Conservation (phyloP, 2,888 invertebrate genomes). For the Epirrhoe alternata region DNA sequence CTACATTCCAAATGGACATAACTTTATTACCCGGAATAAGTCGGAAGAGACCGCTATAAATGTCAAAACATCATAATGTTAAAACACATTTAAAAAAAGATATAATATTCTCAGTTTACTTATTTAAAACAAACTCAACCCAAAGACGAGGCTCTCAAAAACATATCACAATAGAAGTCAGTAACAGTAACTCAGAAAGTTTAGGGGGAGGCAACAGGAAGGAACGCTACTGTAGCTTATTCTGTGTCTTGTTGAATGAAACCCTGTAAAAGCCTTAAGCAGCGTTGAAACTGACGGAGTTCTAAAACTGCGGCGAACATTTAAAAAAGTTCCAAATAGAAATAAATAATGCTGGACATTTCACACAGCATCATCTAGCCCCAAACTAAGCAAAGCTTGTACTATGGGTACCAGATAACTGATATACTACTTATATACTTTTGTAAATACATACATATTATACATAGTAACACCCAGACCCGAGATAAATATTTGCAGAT, state of each 20-base stretch:
- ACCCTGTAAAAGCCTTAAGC: background rate
- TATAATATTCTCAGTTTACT: conserved; percentile 1
- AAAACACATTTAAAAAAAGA: background rate
- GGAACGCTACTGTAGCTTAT: conserved; percentile 5
- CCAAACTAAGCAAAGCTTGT: too few relatives aligned
- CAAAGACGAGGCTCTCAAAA: conserved; percentile 10
- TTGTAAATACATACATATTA: too few relatives aligned
- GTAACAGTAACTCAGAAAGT: conserved; percentile 22
- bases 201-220: conserved; percentile 21
- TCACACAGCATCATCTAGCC: too few relatives aligned
- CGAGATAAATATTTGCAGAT: too few relatives aligned
- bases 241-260: background rate
- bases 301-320: background rate
- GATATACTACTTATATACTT: too few relatives aligned
- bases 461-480: too few relatives aligned
- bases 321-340: too few relatives aligned
- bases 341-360: too few relatives aligned
- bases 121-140: conserved; percentile 8
- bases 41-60: background rate
- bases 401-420: too few relatives aligned
- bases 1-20: too few relatives aligned
- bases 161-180: conserved; percentile 16
- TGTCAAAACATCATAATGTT: background rate
- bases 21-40: too few relatives aligned
- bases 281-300: background rate